Base-by-base conservation (phyloP, 1,140 invertebrate genomes). In the Chionoecetes opilio region DNA sequence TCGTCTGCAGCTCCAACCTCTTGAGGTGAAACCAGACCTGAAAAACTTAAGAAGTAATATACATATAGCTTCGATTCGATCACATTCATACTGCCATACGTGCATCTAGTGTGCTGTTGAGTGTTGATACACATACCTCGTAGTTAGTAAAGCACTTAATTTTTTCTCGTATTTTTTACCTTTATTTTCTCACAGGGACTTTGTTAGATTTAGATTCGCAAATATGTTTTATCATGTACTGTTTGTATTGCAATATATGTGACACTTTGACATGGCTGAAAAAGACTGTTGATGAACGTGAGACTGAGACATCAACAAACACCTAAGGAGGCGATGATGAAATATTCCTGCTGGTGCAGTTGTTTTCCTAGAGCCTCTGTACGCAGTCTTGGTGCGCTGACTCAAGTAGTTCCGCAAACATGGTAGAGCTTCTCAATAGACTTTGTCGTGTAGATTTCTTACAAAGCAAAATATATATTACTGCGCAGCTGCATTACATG, bases 351-450 rank as follows among this genome's bases (percentile, higher is more conserved):
- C 63, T 75, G n/a, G n/a, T n/a, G 63, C n/a, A 75, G 63, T 75
- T 75, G 63, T 26, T 75, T 34, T 90, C 46, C 88, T 38, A 38
- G 46, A 38, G 88, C 88, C 88, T 90, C 34, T 14, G 88, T 17
- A 90, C 88, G 14, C 38, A 35, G 9, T 82, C 21, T 92, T 21
- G 21, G 31, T 84, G 34, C 91, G 91, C 91, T 32, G 21, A 21
- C 17, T 82, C 32, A 92, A 82, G 75, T 92, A 92, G 91, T 92
- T 34, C 91, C 37, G 3, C 82, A 14, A 14, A 31, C 37, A 41
- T 38, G 26, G 21, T n/a, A 17, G 29, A 90, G 37, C 35, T 2
- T 38, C 88, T 34, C n/a, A 38, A 90, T 41, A 46, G 26, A 38
- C 46, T 29, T 41, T 31, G 32, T 17, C 1, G 29, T 46, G 26